Evolutionary conservation across 2,113 vertebrate genomes (phyloP), one percentile per base, ranked within the genome.

Genomic region (Paracanthobrama guichenoti): DNA sequence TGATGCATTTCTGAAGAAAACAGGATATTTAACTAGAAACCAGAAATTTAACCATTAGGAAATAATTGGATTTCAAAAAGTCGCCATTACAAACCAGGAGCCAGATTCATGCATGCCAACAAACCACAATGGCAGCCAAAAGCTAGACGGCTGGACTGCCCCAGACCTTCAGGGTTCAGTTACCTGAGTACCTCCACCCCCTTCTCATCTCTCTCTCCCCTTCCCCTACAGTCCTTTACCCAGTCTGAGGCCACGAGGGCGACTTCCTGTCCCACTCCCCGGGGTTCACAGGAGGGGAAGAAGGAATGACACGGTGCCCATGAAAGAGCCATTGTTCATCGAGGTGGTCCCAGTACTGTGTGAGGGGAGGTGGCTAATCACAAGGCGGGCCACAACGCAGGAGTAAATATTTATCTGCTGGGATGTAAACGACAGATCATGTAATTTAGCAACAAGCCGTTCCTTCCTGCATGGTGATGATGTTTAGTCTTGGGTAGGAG

Each of bases 311-410:
- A 89, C 83, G 87, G 89, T 89, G 85, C 85, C 86, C 89, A 93
- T 92, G 93, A 95, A 94, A 92, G 93, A 83, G 71, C 89, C 89
- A 94, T 95, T 95, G 93, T 95, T 94, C 93, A 87, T 90, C 85
- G 89, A 93, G 93, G 94, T 94, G 94, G 94, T 95, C 94, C 89
- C 60, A 53, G 24, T 64, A 71, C 66, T 79, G 77, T 79, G 60
- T 16, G 44, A 84, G 72, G 59, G 84, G 84, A 85, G 84, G 84
- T 73, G 77, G 87, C 87, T 88, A 84, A 88, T 88, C 87, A 88
- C 87, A 88, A 88, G 87, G 87, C 84, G 42, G 84, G 55, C 82
- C 78, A 71, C 55, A 20, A 57, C 31, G 20, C 39, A 66, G 76
- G 67, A 31, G 88, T 89, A 88, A 88, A 88, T 88, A 88, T 88